Base-by-base conservation (phyloP, 2,888 invertebrate species). In the Sicus ferrugineus region DNA sequence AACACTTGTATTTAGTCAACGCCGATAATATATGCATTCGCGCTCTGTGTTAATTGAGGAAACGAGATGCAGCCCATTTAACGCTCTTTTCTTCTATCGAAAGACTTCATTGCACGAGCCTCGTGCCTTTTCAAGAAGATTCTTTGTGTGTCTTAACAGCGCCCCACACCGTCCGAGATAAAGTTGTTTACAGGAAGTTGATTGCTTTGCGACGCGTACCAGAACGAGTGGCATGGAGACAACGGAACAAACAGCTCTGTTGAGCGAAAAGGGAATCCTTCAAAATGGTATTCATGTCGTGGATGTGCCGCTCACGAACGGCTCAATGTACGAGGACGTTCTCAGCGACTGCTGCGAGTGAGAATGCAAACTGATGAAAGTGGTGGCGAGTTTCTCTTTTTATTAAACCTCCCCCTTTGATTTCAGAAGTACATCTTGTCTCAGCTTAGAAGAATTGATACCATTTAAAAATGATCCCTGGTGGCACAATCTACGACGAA, bases 381-480 rank as follows among this genome's bases (percentile, higher is more conserved):
- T 16, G 14, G 73, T 77, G 72, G 72, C 77, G 73, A 73, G 63
- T 73, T 61, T 65, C 23, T 34, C 14, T 0, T 58, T 38, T 1
- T 48, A 23, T 31, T 30, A 58, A 19, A 14, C n/a, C 48, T 50
- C 58, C 4, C 42, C 19, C 70, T 68, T 56, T 58, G n/a, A 42
- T 56, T 62, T 58, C 62, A 75, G 72, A 59, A 84, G 81, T 54
- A 77, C 77, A 72, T 79, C 79, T 66, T 78, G 81, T 2, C 77
- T 89, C n/a, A 86, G 86, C 9, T 75, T 84, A 34, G 88, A 88
- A 70, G 89, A 89, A 77, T 84, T 89, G 0, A 72, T 86, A 28
- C 80, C 82, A n/a, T 84, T 82, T 16, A 81, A 81, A 0, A 79
- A 86, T 69, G 86, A 88, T 73, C 81, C 85, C 0, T 85, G 86